Percentiles rank a stretch among this genome's conserved stretches.
Conservation (phyloP, 2,113 vertebrate species). For the Raphicerus campestris region DNA sequence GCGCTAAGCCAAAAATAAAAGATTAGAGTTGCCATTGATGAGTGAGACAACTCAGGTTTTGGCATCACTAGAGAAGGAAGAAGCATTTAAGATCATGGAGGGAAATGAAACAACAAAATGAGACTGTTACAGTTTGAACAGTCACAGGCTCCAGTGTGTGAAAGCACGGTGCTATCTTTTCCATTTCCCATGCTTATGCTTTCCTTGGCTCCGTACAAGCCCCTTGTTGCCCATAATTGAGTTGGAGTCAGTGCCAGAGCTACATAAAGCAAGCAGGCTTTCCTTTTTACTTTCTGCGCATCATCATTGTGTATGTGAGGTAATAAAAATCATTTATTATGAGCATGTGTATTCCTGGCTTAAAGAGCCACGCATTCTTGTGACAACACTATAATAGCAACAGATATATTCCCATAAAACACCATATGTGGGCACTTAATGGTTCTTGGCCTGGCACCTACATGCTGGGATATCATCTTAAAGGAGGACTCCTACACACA, state of each 20-base stretch:
- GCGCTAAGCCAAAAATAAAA: conserved; percentile 32
- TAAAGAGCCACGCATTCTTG: conserved; percentile 52
- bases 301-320: conserved; percentile 52
- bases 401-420: conserved; percentile 51
- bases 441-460: conserved; percentile 35
- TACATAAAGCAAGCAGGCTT: conserved; percentile 57
- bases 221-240: conserved; percentile 52
- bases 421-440: conserved; percentile 52
- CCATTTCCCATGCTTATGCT: conserved; percentile 51
- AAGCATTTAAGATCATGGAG: conserved; percentile 27
- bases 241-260: conserved; percentile 54
- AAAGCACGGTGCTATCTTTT: conserved; percentile 55
- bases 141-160: conserved; percentile 21
- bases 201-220: conserved; percentile 51
- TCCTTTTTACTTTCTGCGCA: conserved; percentile 48
- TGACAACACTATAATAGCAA: conserved; percentile 53
- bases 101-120: conserved; percentile 53
- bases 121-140: conserved; percentile 30
- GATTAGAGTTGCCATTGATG: conserved; percentile 64
- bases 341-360: conserved; percentile 54
- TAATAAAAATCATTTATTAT: conserved; percentile 70
- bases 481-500: background rate
- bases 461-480: background rate
- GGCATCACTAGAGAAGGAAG: conserved; percentile 51
- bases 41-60: conserved; percentile 50